Evolutionary conservation across 1,140 invertebrate genomes (phyloP).

Genomic region (Drosophila pectinifera): DNA sequence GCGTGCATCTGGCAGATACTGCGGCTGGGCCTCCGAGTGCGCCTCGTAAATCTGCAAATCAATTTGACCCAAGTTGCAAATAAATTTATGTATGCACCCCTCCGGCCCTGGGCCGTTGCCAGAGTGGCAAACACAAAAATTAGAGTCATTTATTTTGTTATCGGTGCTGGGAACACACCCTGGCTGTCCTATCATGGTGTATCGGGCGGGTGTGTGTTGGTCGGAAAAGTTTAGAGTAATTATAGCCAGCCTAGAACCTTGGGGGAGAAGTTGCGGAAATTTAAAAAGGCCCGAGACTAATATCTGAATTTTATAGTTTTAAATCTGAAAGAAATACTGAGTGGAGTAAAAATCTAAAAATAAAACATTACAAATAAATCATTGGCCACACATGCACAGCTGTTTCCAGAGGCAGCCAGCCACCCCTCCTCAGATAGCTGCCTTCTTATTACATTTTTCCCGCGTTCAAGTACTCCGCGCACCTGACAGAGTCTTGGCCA

Average conservation of each 20-base stretch:
- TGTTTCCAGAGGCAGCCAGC: no score
- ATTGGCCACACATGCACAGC: no score
- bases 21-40: background rate
- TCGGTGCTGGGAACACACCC: constrained; percentile 42
- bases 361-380: no score
- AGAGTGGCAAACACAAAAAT: constrained; percentile 1
- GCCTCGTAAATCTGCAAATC: constrained; percentile 57
- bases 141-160: constrained; percentile 47
- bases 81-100: constrained; percentile 36
- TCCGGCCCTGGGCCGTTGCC: background rate
- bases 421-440: no score
- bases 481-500: background rate
- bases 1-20: constrained; percentile 20
- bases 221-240: background rate
- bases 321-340: no score
- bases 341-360: no score
- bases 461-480: no score
- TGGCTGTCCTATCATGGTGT: background rate
- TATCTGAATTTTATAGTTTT: no score
- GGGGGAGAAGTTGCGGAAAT: no score
- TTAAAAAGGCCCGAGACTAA: no score
- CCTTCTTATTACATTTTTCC: no score
- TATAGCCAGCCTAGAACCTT: background rate
- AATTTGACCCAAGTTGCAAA: constrained; percentile 66
- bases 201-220: background rate